phyloP scores from a whole-genome alignment of 2,113 vertebrate species.

The Carettochelys insculpta region DNA sequence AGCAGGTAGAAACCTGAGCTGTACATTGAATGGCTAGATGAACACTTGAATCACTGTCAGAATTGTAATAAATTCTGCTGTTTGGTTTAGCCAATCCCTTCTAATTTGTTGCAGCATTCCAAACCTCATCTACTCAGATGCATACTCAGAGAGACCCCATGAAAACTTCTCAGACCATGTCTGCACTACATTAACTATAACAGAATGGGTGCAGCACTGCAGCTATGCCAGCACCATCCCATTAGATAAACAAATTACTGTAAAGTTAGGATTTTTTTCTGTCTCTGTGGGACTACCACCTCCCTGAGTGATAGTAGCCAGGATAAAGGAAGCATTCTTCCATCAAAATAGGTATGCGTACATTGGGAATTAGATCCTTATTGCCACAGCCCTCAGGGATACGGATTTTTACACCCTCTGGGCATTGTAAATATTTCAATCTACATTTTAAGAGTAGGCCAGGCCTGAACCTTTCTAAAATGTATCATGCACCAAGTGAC shows the following conservation, averaged over 20 bases:
- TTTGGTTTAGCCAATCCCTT: background rate
- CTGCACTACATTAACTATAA: background rate
- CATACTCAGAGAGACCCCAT: rapidly evolving
- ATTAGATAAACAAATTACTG: background rate
- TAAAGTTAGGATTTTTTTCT: background rate
- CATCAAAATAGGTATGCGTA: background rate
- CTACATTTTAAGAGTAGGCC: too few relatives aligned
- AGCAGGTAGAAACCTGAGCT: background rate
- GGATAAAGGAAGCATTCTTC: background rate
- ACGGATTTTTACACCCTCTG: background rate
- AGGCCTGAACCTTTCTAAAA: background rate
- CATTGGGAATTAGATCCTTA: background rate
- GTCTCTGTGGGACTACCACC: background rate
- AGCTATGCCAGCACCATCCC: background rate
- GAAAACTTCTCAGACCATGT: background rate
- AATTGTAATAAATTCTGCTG: background rate
- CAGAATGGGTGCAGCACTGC: background rate
- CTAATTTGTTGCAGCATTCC: background rate
- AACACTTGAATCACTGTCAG: background rate
- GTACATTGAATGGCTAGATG: background rate
- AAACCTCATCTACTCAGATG: background rate
- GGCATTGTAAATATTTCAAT: background rate
- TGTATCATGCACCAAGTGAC: background rate
- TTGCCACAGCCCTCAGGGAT: background rate
- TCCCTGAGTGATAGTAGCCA: background rate